Percentiles rank a stretch among this genome's conserved stretches.
Conservation (phyloP, 2,797 vertebrate genomes). For the Mionectes olivaceus region DNA sequence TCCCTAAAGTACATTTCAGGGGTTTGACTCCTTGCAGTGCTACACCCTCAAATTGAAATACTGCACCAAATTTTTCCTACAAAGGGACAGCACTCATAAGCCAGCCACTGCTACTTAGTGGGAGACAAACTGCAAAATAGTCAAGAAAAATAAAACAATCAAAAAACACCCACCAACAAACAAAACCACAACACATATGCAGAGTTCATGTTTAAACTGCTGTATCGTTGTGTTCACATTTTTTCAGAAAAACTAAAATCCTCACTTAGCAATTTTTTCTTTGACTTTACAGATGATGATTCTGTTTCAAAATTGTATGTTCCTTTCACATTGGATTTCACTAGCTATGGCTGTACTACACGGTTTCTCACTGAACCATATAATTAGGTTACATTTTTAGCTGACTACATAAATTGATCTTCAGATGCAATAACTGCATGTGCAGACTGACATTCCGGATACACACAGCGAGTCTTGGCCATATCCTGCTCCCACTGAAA, state of each 20-base stretch:
- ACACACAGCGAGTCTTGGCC: background rate
- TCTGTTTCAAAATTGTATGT: background rate
- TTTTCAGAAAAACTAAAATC: background rate
- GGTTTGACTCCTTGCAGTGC: background rate
- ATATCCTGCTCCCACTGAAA: background rate
- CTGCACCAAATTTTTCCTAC: background rate
- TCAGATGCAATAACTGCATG: background rate
- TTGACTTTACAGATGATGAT: background rate
- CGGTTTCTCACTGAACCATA: slow-evolving; percentile 36
- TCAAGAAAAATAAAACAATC: background rate
- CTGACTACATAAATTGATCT: slow-evolving; percentile 45
- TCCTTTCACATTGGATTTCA: slow-evolving; percentile 12
- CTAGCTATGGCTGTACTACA: slow-evolving; percentile 7
- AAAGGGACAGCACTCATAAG: background rate
- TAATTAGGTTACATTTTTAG: slow-evolving; percentile 59
- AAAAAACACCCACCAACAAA: background rate
- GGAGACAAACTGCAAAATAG: fast-evolving
- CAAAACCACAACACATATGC: background rate
- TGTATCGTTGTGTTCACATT: background rate
- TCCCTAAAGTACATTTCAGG: background rate
- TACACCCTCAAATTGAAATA: background rate
- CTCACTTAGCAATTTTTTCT: background rate
- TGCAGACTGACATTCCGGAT: background rate
- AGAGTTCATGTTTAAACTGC: background rate
- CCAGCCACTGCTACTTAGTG: background rate